Percentiles rank a stretch among this genome's conserved stretches.
Conservation (phyloP, 2,113 vertebrate genomes). For the Salvelinus alpinus region DNA sequence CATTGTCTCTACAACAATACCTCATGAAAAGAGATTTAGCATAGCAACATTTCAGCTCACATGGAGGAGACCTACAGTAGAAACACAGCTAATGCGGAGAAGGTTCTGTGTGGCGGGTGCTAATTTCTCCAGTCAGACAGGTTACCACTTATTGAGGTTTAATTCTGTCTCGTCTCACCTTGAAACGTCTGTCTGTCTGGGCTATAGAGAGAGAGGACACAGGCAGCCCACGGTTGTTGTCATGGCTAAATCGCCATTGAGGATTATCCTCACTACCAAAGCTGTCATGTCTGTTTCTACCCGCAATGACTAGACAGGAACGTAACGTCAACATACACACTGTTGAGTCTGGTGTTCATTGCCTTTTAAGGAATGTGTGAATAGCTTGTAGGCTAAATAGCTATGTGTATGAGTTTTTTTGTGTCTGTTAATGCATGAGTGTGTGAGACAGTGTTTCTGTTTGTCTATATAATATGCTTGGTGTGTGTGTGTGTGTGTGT, state of each 20-base stretch:
- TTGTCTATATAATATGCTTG: no score
- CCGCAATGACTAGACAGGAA: not conserved
- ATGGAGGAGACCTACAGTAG: no score
- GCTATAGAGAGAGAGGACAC: constrained; percentile 42
- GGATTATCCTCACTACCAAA: constrained; percentile 60
- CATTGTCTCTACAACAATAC: no score
- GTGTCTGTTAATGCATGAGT: not conserved
- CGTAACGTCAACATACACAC: constrained; percentile 14
- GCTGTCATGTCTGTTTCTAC: constrained; percentile 42
- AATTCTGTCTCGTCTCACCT: constrained; percentile 39
- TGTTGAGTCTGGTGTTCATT: constrained; percentile 7
- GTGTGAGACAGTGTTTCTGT: not conserved
- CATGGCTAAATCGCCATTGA: constrained; percentile 64
- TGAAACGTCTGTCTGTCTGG: constrained; percentile 32
- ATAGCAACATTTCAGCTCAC: no score
- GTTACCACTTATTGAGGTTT: constrained; percentile 67
- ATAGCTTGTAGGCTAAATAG: not conserved
- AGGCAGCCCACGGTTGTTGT: constrained; percentile 54
- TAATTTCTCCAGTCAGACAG: constrained; percentile 43
- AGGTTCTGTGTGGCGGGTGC: constrained; percentile 4
- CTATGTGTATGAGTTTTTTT: not conserved
- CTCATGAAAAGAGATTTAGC: no score
- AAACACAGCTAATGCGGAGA: no score
- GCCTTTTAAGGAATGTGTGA: not conserved
- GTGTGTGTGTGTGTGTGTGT: constrained; percentile 2